Percentiles rank a stretch among this genome's conserved stretches.
These are phyloP conservation scores for Ips typographus DNA, from an alignment of 1,140 invertebrate species.

Conservation along the genomic window DNA sequence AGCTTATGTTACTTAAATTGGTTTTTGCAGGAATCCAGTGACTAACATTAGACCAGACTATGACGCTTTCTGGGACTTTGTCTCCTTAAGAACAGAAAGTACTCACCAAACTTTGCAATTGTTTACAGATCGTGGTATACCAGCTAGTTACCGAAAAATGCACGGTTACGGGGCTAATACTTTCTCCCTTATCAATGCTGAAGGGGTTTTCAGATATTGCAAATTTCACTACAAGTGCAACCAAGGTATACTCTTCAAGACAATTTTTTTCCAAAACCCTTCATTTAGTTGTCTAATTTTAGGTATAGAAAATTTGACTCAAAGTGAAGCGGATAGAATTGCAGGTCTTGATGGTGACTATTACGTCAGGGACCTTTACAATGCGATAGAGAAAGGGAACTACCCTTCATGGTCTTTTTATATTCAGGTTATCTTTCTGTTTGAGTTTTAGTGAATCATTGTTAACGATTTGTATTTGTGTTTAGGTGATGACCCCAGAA, in stretches of 20 bases:
- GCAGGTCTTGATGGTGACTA: constrained; percentile 72
- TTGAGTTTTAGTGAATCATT: too few relatives aligned
- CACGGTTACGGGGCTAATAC: constrained; percentile 90
- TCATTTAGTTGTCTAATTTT: constrained; percentile 1
- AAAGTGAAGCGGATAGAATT: constrained; percentile 61
- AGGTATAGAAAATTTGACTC: constrained; percentile 65
- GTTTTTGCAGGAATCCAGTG: constrained; percentile 64
- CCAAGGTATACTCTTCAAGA: constrained; percentile 58
- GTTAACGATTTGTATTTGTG: constrained; percentile 3
- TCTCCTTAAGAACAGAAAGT: constrained; percentile 77
- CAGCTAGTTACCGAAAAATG: constrained; percentile 86
- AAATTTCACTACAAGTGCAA: constrained; percentile 90
- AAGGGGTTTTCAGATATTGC: constrained; percentile 70
- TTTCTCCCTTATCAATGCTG: constrained; percentile 80
- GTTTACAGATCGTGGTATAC: constrained; percentile 82
- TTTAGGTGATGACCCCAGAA: constrained; percentile 51
- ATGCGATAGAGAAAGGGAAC: constrained; percentile 67
- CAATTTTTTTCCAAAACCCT: not conserved
- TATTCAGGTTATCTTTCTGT: constrained; percentile 49
- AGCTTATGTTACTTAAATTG: not conserved
- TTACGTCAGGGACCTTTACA: constrained; percentile 71
- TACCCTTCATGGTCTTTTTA: constrained; percentile 69
- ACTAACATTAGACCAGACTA: constrained; percentile 79
- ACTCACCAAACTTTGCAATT: constrained; percentile 80
- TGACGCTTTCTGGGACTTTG: constrained; percentile 91